Evolutionary conservation across 2,888 invertebrate species (phyloP).

Genomic region (Epinotia nisella): DNA sequence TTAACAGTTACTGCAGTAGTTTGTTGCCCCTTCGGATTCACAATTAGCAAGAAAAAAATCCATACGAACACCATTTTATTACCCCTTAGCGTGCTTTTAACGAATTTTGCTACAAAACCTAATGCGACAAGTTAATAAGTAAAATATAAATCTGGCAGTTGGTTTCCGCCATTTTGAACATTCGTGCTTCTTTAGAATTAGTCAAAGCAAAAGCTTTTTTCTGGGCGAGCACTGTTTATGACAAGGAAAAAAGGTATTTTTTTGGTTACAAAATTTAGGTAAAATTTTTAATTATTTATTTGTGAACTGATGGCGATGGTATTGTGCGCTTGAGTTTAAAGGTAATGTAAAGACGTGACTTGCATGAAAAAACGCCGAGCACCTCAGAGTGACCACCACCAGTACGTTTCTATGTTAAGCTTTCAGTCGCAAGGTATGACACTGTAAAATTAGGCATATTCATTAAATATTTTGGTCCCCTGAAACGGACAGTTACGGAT

Average conservation of each 20-base stretch:
- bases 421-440: too few species aligned
- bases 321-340: background rate
- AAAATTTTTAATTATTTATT: background rate
- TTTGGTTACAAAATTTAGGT: background rate
- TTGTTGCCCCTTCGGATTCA: constrained; percentile 56
- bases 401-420: too few species aligned
- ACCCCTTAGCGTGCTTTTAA: constrained; percentile 37
- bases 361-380: too few species aligned
- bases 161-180: constrained; percentile 26
- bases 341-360: too few species aligned
- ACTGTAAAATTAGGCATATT: too few species aligned
- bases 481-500: too few species aligned
- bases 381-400: too few species aligned
- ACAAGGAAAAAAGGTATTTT: constrained; percentile 4
- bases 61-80: constrained; percentile 45
- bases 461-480: too few species aligned
- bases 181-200: constrained; percentile 31
- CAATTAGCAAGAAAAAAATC: constrained; percentile 61
- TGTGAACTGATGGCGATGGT: background rate
- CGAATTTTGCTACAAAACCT: constrained; percentile 17
- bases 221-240: constrained; percentile 5
- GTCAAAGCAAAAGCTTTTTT: constrained; percentile 12
- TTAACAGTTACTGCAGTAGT: constrained; percentile 60
- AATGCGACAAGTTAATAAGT: constrained; percentile 37
- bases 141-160: constrained; percentile 15